phyloP scores from a whole-genome alignment of 2,797 vertebrate species.

The Clarias laeviceps region DNA sequence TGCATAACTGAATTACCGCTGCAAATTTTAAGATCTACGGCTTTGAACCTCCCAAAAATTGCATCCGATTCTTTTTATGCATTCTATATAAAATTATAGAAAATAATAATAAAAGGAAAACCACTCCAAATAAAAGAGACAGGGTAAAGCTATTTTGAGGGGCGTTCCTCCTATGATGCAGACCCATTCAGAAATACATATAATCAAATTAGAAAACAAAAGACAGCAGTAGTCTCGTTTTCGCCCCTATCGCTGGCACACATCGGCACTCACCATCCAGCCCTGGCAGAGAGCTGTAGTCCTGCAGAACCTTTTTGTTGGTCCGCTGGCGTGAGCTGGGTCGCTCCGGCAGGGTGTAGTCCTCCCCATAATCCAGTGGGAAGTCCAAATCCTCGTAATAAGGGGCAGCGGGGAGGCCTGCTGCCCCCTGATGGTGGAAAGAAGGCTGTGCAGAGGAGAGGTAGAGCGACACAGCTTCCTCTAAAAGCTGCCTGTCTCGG shows the following conservation, averaged over 20 bases:
- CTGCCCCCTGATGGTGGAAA: slow-evolving; percentile 71
- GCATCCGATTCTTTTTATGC: neutral
- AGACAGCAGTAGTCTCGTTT: neutral
- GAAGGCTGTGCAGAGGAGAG: slow-evolving; percentile 74
- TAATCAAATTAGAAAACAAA: slow-evolving; percentile 13
- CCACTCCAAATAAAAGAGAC: neutral
- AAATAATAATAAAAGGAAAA: neutral
- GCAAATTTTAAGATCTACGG: neutral
- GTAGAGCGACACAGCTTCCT: slow-evolving; percentile 82
- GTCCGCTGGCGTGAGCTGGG: slow-evolving; percentile 52
- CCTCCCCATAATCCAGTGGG: slow-evolving; percentile 75
- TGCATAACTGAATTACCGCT: neutral
- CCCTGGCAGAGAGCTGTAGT: slow-evolving; percentile 61
- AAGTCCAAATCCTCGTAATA: slow-evolving; percentile 76
- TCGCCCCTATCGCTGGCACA: neutral
- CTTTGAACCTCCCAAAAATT: neutral
- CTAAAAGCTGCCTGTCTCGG: slow-evolving; percentile 79
- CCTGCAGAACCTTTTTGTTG: slow-evolving; percentile 67
- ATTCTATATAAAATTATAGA: neutral
- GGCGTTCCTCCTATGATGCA: slow-evolving; percentile 3
- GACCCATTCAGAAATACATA: slow-evolving; percentile 16
- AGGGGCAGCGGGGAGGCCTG: slow-evolving; percentile 68
- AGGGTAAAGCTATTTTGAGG: neutral
- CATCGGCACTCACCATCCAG: slow-evolving; percentile 67
- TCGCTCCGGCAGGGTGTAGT: slow-evolving; percentile 73